Percentiles rank a stretch among this genome's conserved stretches.
These are phyloP conservation scores for Brenthis ino DNA, from an alignment of 2,888 invertebrate genomes.

Conservation along the genomic window DNA sequence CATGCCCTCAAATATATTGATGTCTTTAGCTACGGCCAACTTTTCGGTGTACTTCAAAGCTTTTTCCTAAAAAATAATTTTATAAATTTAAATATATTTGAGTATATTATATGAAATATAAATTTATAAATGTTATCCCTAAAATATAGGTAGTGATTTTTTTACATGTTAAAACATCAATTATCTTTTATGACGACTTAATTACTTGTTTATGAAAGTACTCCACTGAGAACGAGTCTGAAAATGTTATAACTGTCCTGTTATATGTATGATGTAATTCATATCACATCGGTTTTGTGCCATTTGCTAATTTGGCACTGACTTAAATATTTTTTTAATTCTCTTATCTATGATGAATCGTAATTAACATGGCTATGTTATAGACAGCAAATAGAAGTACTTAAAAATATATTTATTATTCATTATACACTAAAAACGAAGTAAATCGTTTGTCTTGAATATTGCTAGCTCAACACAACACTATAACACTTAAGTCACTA, in stretches of 20 bases:
- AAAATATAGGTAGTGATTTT: constrained; percentile 9
- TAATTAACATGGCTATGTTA: no score
- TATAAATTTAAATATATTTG: constrained; percentile 3
- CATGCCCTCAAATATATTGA: constrained; percentile 79
- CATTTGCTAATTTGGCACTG: neutral
- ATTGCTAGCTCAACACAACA: constrained; percentile 45
- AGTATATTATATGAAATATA: neutral
- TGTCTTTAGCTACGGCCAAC: constrained; percentile 78
- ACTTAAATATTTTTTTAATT: neutral
- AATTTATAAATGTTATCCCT: neutral
- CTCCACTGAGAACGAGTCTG: constrained; percentile 8
- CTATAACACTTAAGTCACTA: constrained; percentile 46
- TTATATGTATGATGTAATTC: constrained; percentile 3
- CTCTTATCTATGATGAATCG: no score
- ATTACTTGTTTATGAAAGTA: constrained; percentile 20
- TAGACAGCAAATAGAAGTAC: no score
- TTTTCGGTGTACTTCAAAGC: constrained; percentile 83
- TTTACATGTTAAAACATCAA: neutral
- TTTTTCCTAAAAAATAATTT: constrained; percentile 76
- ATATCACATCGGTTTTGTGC: neutral
- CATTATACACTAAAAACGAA: neutral
- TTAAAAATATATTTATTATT: neutral
- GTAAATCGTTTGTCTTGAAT: neutral
- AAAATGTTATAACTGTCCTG: constrained; percentile 10
- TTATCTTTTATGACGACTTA: constrained; percentile 8